These are phyloP conservation scores for Himantopus leucocephalus DNA, from an alignment of 2,113 vertebrate genomes.

Conservation along the genomic window DNA sequence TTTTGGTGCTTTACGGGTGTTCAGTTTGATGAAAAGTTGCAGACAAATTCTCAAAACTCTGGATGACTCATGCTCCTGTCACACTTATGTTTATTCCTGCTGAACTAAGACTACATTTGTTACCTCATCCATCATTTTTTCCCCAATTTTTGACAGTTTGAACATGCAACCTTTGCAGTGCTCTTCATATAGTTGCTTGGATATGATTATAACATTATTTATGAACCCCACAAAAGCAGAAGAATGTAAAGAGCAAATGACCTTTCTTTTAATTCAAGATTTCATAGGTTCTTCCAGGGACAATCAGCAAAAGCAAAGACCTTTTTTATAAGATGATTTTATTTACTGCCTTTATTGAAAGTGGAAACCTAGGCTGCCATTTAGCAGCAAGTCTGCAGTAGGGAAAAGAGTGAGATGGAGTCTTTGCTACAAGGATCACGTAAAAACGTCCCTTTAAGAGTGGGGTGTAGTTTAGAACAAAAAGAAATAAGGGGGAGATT, in stretches of 20 bases:
- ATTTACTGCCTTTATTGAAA: not conserved
- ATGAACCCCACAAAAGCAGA: not conserved
- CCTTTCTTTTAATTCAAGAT: not conserved
- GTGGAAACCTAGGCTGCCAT: not conserved
- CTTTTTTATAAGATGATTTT: not conserved
- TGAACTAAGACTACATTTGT: not conserved
- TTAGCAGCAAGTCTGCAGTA: not conserved
- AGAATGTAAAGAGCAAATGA: not conserved
- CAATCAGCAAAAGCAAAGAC: not conserved
- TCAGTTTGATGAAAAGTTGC: not conserved
- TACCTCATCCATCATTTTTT: not conserved
- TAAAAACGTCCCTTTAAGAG: not conserved
- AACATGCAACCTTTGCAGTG: not conserved
- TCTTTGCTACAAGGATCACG: not conserved
- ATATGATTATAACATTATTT: not conserved
- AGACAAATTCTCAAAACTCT: not conserved
- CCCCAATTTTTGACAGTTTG: not conserved
- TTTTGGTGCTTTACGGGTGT: not conserved
- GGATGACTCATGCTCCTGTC: not conserved
- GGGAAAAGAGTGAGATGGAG: not conserved
- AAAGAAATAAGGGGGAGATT: not conserved
- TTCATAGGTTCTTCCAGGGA: not conserved
- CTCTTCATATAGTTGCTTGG: not conserved
- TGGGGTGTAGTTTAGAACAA: not conserved
- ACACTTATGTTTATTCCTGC: not conserved